Base-by-base conservation (phyloP, 2,797 vertebrate genomes). In the Danio jaintianensis region DNA sequence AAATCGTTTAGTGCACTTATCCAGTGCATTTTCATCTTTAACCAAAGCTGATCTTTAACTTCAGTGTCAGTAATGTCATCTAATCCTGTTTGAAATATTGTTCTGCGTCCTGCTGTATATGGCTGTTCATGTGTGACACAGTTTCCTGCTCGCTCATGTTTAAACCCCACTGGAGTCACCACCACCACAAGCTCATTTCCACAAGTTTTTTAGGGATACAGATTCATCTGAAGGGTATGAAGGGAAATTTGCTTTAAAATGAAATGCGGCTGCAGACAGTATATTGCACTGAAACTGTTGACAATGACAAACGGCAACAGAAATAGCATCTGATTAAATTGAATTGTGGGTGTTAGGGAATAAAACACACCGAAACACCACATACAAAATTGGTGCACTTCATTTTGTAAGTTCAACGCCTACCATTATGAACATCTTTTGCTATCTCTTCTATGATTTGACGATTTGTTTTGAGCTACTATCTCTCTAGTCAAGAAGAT, bases 71-170 rank as follows among this genome's bases (percentile, higher is more conserved):
- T 40, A 71, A 71, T 18, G 9, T 71, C 69, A 29, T 40, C 15
- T 15, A 6, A 59, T 36, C 22, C 22, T 58, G 20, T 73, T 56
- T 47, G 55, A 20, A 47, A 43, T 9, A 42, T 73, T 53, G 7
- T 12, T 61, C 20, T n/a, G 56, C 43, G 48, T 36, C 58, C 58
- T 62, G 59, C 56, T 75, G 45, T 62, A 61, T 29, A 29, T 16
- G 1, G 22, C 56, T 75, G 58, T 38, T 22, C 22, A 40, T 59
- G 42, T 20, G 64, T 75, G 72, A 75, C 56, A 74, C 72, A 75
- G 45, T 62, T 75, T 75, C 72, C 29, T 75, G 72, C 45, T 75
- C 45, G n/a, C 43, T 63, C 72, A 62, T 75, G 72, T 75, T 62
- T 62, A 62, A 75, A 75, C 47, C 58, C 43, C 58, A 75, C 45